phyloP scores from a whole-genome alignment of 30 jellyfish, hydroid and myxozoan species.

The Pseudorhiza aurosa region DNA sequence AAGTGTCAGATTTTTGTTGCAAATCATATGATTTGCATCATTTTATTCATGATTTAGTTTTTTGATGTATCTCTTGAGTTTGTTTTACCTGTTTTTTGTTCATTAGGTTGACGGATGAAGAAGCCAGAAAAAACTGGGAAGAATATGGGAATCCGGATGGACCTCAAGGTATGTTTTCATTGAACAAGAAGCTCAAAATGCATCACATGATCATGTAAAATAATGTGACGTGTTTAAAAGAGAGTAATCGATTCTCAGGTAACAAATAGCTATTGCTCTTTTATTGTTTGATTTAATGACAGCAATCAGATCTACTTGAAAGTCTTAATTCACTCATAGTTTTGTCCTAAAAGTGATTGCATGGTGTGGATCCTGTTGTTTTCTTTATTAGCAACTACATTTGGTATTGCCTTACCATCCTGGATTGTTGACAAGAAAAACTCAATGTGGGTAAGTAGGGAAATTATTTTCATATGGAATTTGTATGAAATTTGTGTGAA shows the following conservation, averaged over 20 bases:
- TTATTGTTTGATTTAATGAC: no score
- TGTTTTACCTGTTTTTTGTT: background rate
- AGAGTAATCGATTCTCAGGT: no score
- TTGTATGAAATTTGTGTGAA: no score
- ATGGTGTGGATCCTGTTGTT: background rate
- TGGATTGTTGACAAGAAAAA: slow-evolving; percentile 98
- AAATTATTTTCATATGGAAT: background rate
- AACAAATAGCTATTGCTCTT: no score
- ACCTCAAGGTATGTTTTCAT: slow-evolving; percentile 98
- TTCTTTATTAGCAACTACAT: slow-evolving; percentile 80
- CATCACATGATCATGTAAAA: no score
- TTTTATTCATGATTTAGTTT: background rate
- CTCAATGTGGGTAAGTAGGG: slow-evolving; percentile 93
- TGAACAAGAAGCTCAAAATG: no score
- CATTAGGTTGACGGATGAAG: slow-evolving; percentile 90
- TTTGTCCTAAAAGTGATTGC: no score
- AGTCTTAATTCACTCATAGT: no score
- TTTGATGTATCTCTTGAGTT: background rate
- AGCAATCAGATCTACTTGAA: no score
- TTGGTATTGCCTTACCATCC: slow-evolving; percentile 98
- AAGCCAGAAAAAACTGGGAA: slow-evolving; percentile 95
- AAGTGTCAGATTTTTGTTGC: background rate
- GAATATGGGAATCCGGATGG: slow-evolving; percentile 99
- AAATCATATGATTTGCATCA: background rate
- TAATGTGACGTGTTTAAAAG: no score